Conservation (phyloP, 1,140 invertebrate species). For the Drosophila carrolli region DNA sequence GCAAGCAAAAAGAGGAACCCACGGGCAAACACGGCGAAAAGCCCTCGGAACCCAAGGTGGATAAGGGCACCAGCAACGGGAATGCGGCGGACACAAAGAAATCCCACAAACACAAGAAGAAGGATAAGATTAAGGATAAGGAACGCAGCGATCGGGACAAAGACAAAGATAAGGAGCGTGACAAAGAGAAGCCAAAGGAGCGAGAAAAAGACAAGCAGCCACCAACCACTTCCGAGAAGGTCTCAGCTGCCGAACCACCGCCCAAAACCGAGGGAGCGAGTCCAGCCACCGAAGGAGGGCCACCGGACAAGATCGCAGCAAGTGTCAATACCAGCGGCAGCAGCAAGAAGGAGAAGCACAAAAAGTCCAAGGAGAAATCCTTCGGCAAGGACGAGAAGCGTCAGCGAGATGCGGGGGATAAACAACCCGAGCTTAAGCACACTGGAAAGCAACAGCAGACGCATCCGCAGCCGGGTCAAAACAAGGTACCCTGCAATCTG, state of each 20-base stretch:
- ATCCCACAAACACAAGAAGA: conserved; percentile 87
- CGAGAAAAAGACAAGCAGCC: conserved; percentile 53
- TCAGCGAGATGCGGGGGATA: conserved; percentile 50
- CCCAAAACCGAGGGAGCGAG: conserved; percentile 47
- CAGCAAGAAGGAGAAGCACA: conserved; percentile 71
- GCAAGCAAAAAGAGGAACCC: conserved; percentile 51
- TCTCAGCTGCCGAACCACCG: conserved; percentile 23
- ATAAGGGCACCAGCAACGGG: conserved; percentile 72
- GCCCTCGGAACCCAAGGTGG: conserved; percentile 26
- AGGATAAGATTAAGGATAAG: conserved; percentile 86
- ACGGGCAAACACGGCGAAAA: conserved; percentile 47
- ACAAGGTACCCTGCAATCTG: conserved; percentile 61
- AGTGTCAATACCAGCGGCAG: conserved; percentile 26
- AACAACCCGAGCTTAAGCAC: conserved; percentile 40
- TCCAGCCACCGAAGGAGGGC: conserved; percentile 16
- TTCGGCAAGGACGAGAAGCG: conserved; percentile 78
- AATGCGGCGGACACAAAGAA: conserved; percentile 84
- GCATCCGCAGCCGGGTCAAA: conserved; percentile 16
- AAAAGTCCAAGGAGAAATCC: conserved; percentile 71
- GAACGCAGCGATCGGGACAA: conserved; percentile 84
- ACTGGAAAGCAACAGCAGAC: conserved; percentile 31
- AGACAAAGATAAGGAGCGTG: conserved; percentile 54
- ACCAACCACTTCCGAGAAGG: conserved; percentile 23
- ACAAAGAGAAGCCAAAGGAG: conserved; percentile 55
- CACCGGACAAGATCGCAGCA: conserved; percentile 24